These are phyloP conservation scores for Anhinga rufa DNA, from an alignment of 2,113 vertebrate genomes.

Conservation along the genomic window DNA sequence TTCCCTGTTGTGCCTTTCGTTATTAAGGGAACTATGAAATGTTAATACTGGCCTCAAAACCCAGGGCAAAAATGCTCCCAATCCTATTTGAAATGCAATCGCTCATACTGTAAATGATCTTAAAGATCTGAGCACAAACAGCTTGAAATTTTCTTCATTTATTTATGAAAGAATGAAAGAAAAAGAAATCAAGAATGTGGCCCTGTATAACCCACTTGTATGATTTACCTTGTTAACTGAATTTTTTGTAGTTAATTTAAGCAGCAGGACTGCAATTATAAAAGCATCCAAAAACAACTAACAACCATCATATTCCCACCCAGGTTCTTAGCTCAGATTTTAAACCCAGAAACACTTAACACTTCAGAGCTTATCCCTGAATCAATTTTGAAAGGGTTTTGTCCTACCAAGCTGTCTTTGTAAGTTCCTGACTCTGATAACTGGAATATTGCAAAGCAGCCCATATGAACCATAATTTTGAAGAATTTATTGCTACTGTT, in stretches of 20 bases:
- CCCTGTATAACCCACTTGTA: not conserved
- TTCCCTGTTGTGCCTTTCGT: conserved; percentile 29
- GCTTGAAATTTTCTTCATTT: conserved; percentile 28
- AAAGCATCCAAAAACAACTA: not conserved
- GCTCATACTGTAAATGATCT: not conserved
- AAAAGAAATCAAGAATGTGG: not conserved
- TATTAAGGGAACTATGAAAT: conserved; percentile 41
- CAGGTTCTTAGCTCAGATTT: not conserved
- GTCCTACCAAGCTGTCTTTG: not conserved
- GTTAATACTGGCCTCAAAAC: conserved; percentile 33
- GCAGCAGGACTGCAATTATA: not conserved
- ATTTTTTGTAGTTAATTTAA: conserved; percentile 7
- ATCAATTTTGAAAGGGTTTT: not conserved
- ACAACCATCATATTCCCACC: not conserved
- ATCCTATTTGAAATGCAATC: not conserved
- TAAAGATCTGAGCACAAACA: conserved; percentile 4
- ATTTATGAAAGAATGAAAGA: conserved; percentile 10
- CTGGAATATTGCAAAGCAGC: not conserved
- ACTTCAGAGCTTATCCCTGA: not conserved
- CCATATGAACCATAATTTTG: not conserved
- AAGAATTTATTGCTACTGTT: not conserved
- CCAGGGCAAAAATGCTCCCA: not conserved
- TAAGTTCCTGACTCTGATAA: not conserved
- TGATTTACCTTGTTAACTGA: not conserved
- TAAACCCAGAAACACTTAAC: not conserved